These are phyloP conservation scores for Ganaspis brasiliensis DNA, from an alignment of 2,888 invertebrate species.

Conservation along the genomic window DNA sequence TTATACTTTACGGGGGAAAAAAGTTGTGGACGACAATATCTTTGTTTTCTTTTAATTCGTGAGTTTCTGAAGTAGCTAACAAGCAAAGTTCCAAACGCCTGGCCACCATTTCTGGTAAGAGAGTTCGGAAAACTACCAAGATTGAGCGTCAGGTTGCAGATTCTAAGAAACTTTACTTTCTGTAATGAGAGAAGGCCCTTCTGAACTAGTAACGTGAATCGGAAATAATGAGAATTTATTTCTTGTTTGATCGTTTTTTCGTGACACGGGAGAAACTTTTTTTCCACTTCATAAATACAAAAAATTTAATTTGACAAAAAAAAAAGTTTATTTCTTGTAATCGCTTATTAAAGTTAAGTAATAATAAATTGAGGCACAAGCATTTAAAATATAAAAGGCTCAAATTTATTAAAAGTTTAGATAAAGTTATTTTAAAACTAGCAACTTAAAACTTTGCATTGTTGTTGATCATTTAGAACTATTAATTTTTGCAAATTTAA, in stretches of 20 bases:
- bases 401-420: too few species aligned
- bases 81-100: slow-evolving; percentile 21
- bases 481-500: too few species aligned
- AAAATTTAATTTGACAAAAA: too few species aligned
- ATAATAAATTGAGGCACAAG: too few species aligned
- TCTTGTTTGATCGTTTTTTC: slow-evolving; percentile 7
- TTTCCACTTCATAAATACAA: neutral
- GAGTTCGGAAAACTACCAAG: slow-evolving; percentile 34
- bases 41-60: slow-evolving; percentile 13
- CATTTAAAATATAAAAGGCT: too few species aligned
- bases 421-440: too few species aligned
- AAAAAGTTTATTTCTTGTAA: too few species aligned
- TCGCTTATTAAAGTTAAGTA: too few species aligned
- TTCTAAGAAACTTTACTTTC: slow-evolving; percentile 36
- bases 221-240: slow-evolving; percentile 9
- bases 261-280: slow-evolving; percentile 4
- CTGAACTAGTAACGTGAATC: slow-evolving; percentile 17
- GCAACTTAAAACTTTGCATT: too few species aligned
- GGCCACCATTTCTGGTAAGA: slow-evolving; percentile 5
- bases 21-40: neutral
- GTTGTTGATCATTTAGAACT: too few species aligned
- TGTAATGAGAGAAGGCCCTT: slow-evolving; percentile 23
- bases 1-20: neutral
- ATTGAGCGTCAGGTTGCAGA: slow-evolving; percentile 32
- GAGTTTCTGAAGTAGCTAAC: slow-evolving; percentile 22